Percentiles rank a stretch among this genome's conserved stretches.
phyloP scores from a whole-genome alignment of 2,797 vertebrate genomes.

The Oryzias dopingdopingensis region DNA sequence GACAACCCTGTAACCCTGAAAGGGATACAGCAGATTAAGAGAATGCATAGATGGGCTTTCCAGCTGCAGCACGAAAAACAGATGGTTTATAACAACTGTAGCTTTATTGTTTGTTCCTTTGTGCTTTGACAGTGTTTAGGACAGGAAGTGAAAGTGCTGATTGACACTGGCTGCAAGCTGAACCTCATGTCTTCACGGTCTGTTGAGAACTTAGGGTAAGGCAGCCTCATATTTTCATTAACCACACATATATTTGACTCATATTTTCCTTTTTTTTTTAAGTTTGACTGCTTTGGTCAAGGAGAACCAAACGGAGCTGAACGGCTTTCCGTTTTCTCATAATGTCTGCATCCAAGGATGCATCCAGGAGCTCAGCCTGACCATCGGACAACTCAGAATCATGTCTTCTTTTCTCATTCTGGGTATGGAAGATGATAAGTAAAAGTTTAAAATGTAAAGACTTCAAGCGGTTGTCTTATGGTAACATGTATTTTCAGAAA shows the following conservation, averaged over 20 bases:
- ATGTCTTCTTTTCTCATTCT: slow-evolving; percentile 77
- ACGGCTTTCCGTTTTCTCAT: slow-evolving; percentile 59
- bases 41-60: no score
- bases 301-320: slow-evolving; percentile 69
- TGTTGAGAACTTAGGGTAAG: slow-evolving; percentile 84
- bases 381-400: slow-evolving; percentile 71
- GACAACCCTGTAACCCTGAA: no score
- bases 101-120: not conserved
- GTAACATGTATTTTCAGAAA: slow-evolving; percentile 71
- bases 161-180: slow-evolving; percentile 84
- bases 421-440: slow-evolving; percentile 70
- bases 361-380: slow-evolving; percentile 75
- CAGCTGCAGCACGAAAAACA: no score
- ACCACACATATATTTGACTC: not conserved
- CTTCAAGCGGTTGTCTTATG: not conserved
- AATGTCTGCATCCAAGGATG: slow-evolving; percentile 72
- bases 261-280: slow-evolving; percentile 20
- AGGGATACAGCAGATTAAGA: no score
- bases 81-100: no score
- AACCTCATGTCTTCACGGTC: slow-evolving; percentile 84
- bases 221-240: not conserved
- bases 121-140: slow-evolving; percentile 77
- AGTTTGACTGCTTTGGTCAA: slow-evolving; percentile 82
- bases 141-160: slow-evolving; percentile 78
- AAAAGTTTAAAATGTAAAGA: not conserved